phyloP scores from a whole-genome alignment of 1,140 invertebrate species.

The Megalopta genalis region DNA sequence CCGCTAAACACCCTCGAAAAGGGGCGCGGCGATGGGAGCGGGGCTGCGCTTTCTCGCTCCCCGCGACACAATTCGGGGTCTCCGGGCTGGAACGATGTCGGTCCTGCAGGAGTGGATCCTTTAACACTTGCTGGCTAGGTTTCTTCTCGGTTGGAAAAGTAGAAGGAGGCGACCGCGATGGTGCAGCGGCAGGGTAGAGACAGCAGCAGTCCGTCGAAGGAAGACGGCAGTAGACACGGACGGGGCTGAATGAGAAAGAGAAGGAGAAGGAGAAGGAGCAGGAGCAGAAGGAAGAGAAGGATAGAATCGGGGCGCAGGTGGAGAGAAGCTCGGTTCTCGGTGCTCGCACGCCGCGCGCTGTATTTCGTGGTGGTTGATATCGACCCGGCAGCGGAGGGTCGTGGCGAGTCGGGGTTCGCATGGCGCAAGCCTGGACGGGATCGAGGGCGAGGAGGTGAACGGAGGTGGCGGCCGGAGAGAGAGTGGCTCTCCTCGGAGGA shows the following conservation, averaged over 20 bases:
- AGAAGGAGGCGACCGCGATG: too few relatives aligned
- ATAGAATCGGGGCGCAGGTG: slow-evolving; percentile 47
- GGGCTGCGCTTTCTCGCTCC: too few relatives aligned
- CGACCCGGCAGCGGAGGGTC: slow-evolving; percentile 72
- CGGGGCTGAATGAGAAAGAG: slow-evolving; percentile 46
- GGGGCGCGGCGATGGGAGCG: slow-evolving; percentile 26
- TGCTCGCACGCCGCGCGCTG: slow-evolving; percentile 45
- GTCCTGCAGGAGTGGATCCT: too few relatives aligned
- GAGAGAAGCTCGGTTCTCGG: slow-evolving; percentile 45
- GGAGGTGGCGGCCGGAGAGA: slow-evolving; percentile 40
- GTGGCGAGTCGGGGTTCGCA: slow-evolving; percentile 55
- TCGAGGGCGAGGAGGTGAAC: slow-evolving; percentile 43
- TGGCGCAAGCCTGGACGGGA: slow-evolving; percentile 72
- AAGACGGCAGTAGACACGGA: slow-evolving; percentile 14
- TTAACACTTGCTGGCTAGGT: too few relatives aligned
- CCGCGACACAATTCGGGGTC: too few relatives aligned
- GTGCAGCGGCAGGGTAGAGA: too few relatives aligned
- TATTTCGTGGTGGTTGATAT: slow-evolving; percentile 72
- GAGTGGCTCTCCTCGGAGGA: slow-evolving; percentile 31
- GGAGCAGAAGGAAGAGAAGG: neutral
- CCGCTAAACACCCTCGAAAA: too few relatives aligned
- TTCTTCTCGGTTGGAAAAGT: too few relatives aligned
- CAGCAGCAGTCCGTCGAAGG: too few relatives aligned
- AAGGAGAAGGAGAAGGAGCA: too few relatives aligned
- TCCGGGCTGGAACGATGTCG: too few relatives aligned